Base-by-base conservation (phyloP, 2,797 vertebrate species). In the Florisuga fusca region DNA sequence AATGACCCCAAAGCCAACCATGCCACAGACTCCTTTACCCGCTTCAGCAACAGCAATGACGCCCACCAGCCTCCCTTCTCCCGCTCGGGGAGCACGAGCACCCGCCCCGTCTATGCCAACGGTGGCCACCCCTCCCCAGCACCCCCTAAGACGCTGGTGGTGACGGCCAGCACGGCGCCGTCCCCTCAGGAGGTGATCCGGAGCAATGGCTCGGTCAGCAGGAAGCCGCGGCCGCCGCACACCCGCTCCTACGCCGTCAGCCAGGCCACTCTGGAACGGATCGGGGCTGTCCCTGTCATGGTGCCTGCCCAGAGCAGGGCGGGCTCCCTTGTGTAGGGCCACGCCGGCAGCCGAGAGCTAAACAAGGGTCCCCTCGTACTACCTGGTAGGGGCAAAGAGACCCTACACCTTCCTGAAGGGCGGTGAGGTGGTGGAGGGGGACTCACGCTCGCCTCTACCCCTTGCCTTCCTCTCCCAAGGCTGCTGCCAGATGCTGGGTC, bases 281-380 rank as follows among this genome's bases (percentile, higher is more conserved):
- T 99, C 53, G 99, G 99, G 36, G 99, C 99, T 0, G 98, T 99
- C 61, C 99, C 99, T 0, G 99, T 99, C 87, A 99, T 99, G 99
- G 99, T 99, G 94, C 99, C 99, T 0, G 99, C 99, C 38, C 99
- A 99, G 98, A 99, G 98, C 98, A 98, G 99, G 95, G 99, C 99
- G 0, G 99, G 99, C 46, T 99, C 99, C 15, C 98, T 99, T 76
- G 99, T 99, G 94, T 99, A 98, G 94, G 81, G 92, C 23, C 2
- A 7, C 14, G 43, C 7, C 0, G 1, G 36, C 0, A 5, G 15
- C 69, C 16, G 7, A 86, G 63, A 86, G 58, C 77, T 27, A 26
- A 96, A 58, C 84, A 57, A 83, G 54, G 46, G 86, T 54, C 75
- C 71, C 93, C 64, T 87, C 9, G 6, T 27, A 43, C 63, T 27